Percentiles rank a stretch among this genome's conserved stretches.
Evolutionary conservation across 2,888 invertebrate species (phyloP).

Genomic region (Drosophila differens): DNA sequence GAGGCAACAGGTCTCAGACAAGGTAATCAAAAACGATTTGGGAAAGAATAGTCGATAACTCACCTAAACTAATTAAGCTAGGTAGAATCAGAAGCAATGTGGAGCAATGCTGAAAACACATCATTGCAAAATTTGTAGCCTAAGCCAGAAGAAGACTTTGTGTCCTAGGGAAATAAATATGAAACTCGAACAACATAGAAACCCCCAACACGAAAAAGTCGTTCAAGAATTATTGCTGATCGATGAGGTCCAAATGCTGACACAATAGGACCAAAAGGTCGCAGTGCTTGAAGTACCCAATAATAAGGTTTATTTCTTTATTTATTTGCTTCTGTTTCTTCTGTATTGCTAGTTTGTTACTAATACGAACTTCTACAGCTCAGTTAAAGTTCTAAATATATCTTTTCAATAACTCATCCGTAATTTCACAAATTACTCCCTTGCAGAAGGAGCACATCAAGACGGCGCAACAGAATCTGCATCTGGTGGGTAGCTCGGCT

Average conservation of each 20-base stretch:
- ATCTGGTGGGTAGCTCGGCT: constrained; percentile 97
- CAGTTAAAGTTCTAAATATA: neutral
- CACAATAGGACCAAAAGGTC: too few relatives aligned
- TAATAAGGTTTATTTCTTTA: neutral
- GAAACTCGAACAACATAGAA: neutral
- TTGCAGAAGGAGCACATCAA: constrained; percentile 96
- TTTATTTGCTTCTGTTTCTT: neutral
- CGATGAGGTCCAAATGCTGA: too few relatives aligned
- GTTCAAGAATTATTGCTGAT: too few relatives aligned
- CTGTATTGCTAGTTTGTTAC: neutral
- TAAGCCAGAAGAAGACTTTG: neutral
- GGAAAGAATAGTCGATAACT: neutral
- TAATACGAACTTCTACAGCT: neutral
- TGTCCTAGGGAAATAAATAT: too few relatives aligned
- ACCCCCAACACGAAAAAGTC: neutral
- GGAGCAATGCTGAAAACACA: neutral
- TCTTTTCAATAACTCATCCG: neutral
- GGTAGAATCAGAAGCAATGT: neutral
- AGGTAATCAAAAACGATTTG: neutral
- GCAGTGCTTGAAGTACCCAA: too few relatives aligned
- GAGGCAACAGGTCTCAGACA: neutral
- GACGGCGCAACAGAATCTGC: constrained; percentile 97
- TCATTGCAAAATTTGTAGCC: neutral
- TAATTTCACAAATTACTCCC: neutral
- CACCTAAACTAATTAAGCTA: neutral